Conservation (phyloP, 2,797 vertebrate genomes). For the Ibycter americanus region DNA sequence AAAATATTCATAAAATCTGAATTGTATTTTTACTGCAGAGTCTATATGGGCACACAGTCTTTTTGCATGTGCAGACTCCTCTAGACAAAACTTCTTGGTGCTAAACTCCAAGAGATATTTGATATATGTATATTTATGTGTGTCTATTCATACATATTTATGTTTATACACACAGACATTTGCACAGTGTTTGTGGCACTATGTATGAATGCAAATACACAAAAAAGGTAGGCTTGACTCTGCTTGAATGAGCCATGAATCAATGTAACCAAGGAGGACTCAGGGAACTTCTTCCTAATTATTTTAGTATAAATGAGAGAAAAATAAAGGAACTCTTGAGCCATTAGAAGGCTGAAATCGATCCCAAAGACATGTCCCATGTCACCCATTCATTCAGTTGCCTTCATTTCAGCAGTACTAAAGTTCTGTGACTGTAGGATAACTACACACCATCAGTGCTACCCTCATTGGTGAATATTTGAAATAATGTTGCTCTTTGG, state of each 20-base stretch:
- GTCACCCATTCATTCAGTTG: background rate
- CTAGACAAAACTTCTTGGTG: background rate
- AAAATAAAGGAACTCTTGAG: background rate
- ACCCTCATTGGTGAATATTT: background rate
- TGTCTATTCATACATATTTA: background rate
- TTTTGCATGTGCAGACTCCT: background rate
- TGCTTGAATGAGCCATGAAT: background rate
- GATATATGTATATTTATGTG: background rate
- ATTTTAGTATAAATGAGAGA: background rate
- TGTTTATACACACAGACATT: background rate
- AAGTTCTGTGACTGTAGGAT: background rate
- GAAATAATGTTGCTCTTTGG: background rate
- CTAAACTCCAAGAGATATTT: background rate
- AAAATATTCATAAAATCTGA: slow-evolving; percentile 54
- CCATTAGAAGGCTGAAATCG: background rate
- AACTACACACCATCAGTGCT: background rate
- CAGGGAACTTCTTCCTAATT: background rate
- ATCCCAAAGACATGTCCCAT: background rate
- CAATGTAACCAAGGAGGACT: background rate
- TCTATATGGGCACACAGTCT: background rate
- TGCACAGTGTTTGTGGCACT: background rate
- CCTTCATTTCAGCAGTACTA: background rate
- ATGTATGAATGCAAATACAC: background rate
- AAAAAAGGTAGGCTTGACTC: background rate
- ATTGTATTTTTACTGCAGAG: slow-evolving; percentile 38